These are phyloP conservation scores for Ectemnius cavifrons DNA, from an alignment of 2,888 invertebrate species.

Conservation along the genomic window DNA sequence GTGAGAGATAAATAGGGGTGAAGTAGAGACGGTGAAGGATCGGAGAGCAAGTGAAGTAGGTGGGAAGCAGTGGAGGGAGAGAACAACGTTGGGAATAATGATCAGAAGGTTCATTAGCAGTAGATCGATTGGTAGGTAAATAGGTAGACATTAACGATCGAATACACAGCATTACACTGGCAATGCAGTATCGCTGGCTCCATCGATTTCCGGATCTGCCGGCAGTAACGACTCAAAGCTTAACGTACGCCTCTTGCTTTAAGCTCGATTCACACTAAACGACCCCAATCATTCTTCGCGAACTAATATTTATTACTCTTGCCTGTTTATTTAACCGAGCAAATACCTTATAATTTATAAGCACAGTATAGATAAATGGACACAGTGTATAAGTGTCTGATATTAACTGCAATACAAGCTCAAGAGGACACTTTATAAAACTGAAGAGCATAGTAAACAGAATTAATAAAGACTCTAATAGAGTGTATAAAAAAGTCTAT, in stretches of 20 bases:
- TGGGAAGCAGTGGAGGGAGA: conserved; percentile 16
- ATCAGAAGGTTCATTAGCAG: conserved; percentile 52
- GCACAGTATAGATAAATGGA: too few species aligned
- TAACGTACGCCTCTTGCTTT: conserved; percentile 7
- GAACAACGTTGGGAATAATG: conserved; percentile 40
- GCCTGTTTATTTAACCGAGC: too few species aligned
- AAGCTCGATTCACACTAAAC: too few species aligned
- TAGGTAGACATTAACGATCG: conserved; percentile 42
- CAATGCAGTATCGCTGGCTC: conserved; percentile 28
- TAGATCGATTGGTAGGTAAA: conserved; percentile 45
- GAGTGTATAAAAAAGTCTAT: too few species aligned
- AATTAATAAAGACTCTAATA: too few species aligned
- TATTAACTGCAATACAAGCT: too few species aligned
- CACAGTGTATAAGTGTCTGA: too few species aligned
- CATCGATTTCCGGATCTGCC: conserved; percentile 54
- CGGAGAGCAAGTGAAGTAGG: conserved; percentile 22
- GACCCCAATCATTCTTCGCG: too few species aligned
- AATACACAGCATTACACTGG: conserved; percentile 22
- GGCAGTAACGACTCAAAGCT: conserved; percentile 42
- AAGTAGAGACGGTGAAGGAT: background rate
- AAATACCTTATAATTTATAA: too few species aligned
- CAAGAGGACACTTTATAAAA: too few species aligned
- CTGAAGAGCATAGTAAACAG: too few species aligned
- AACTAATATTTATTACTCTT: too few species aligned
- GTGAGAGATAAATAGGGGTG: background rate